These are phyloP conservation scores for Myoxocephalus aenaeus DNA, from an alignment of 2,797 vertebrate species.

Conservation along the genomic window DNA sequence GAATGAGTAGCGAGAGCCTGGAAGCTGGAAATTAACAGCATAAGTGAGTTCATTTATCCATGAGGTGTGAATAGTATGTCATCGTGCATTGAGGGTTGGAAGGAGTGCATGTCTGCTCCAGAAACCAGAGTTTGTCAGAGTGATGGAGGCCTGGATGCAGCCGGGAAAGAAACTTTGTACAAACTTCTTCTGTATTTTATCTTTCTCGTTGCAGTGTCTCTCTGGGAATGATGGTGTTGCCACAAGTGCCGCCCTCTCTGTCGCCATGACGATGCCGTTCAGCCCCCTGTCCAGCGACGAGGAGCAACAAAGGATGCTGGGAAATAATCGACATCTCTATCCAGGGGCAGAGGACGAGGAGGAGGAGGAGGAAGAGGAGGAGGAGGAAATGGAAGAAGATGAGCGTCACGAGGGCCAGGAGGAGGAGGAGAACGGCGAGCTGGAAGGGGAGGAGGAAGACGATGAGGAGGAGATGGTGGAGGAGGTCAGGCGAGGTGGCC, in stretches of 20 bases:
- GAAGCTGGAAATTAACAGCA: constrained; percentile 25
- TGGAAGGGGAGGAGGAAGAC: constrained; percentile 80
- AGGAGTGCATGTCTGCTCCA: constrained; percentile 55
- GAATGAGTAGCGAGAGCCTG: constrained; percentile 5
- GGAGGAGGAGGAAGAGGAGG: constrained; percentile 90
- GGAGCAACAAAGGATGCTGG: constrained; percentile 91
- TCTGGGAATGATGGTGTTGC: constrained; percentile 87
- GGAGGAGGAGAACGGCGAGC: constrained; percentile 80
- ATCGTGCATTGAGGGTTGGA: constrained; percentile 37
- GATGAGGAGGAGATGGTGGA: constrained; percentile 79
- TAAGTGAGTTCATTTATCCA: constrained; percentile 31
- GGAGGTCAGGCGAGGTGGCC: constrained; percentile 74
- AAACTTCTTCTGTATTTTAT: constrained; percentile 24
- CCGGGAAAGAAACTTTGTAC: neutral
- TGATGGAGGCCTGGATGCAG: neutral
- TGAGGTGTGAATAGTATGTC: constrained; percentile 51
- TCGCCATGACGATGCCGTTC: constrained; percentile 92
- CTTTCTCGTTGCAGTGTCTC: constrained; percentile 62
- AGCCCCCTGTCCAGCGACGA: constrained; percentile 94
- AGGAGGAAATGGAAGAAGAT: constrained; percentile 88
- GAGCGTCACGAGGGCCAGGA: constrained; percentile 79
- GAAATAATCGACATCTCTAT: constrained; percentile 90
- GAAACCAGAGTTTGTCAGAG: constrained; percentile 47
- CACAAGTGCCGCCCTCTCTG: constrained; percentile 75
- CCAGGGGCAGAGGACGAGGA: constrained; percentile 91